These are phyloP conservation scores for Rattus rattus DNA, from an alignment of 2,113 vertebrate genomes.

Conservation along the genomic window DNA sequence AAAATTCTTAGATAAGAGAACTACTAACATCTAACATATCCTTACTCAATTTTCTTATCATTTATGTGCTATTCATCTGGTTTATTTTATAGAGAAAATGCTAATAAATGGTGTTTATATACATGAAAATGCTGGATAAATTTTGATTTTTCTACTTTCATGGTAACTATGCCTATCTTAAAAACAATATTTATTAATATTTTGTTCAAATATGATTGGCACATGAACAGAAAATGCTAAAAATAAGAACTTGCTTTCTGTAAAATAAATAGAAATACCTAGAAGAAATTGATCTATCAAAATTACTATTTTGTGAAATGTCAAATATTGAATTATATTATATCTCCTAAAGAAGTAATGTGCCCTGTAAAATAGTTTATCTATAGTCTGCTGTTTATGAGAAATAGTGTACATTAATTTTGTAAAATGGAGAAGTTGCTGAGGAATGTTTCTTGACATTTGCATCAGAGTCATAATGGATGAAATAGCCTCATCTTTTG, in stretches of 20 bases:
- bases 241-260: not conserved
- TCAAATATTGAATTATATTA: not conserved
- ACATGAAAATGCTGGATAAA: not conserved
- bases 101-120: not conserved
- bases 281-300: not conserved
- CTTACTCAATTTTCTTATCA: not conserved
- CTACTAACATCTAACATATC: not conserved
- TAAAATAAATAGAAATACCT: not conserved
- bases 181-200: not conserved
- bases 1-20: not conserved
- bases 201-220: not conserved
- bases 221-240: not conserved
- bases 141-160: not conserved
- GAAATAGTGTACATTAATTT: not conserved
- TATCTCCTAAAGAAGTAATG: not conserved
- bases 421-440: not conserved
- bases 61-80: not conserved
- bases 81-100: not conserved
- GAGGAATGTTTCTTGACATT: not conserved
- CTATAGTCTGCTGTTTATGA: not conserved
- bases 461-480: not conserved
- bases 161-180: not conserved
- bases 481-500: not conserved
- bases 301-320: not conserved
- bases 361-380: not conserved